A percentile compares a stretch with the other conserved stretches of the same genome.
These are phyloP conservation scores for Cnemophilus loriae DNA, from an alignment of 2,113 vertebrate species.

Conservation along the genomic window DNA sequence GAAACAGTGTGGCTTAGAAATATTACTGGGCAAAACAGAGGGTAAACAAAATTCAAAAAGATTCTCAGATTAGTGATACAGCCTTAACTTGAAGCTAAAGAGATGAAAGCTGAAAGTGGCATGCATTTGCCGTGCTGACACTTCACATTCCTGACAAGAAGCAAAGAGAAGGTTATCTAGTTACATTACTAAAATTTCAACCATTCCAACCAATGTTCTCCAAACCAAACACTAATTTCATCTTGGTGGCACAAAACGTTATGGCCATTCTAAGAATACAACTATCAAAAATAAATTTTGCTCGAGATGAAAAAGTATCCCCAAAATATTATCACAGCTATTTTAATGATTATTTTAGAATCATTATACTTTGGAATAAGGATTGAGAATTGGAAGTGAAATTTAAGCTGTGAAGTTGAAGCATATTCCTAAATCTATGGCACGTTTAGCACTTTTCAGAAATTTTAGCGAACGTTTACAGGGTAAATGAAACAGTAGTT, in stretches of 20 bases:
- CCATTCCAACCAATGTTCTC: not conserved
- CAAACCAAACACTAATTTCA: not conserved
- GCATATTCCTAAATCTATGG: not conserved
- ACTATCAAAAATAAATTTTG: not conserved
- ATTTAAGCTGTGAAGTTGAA: not conserved
- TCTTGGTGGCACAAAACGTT: not conserved
- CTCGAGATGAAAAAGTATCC: not conserved
- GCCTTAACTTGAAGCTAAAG: not conserved
- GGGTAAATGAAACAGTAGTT: not conserved
- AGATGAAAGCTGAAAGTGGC: not conserved
- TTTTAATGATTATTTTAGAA: not conserved
- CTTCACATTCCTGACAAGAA: not conserved
- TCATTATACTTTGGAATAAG: not conserved
- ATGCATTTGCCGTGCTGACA: not conserved
- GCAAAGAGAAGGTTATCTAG: not conserved
- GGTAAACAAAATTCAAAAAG: not conserved
- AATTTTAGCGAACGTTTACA: not conserved
- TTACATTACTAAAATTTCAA: not conserved
- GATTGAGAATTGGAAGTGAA: not conserved
- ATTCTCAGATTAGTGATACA: not conserved
- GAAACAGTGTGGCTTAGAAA: not conserved
- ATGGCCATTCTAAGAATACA: not conserved
- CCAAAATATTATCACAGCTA: not conserved
- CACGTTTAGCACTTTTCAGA: not conserved
- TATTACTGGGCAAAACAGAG: not conserved